phyloP scores from a whole-genome alignment of 2,888 invertebrate genomes.

The Agrypnus murinus region DNA sequence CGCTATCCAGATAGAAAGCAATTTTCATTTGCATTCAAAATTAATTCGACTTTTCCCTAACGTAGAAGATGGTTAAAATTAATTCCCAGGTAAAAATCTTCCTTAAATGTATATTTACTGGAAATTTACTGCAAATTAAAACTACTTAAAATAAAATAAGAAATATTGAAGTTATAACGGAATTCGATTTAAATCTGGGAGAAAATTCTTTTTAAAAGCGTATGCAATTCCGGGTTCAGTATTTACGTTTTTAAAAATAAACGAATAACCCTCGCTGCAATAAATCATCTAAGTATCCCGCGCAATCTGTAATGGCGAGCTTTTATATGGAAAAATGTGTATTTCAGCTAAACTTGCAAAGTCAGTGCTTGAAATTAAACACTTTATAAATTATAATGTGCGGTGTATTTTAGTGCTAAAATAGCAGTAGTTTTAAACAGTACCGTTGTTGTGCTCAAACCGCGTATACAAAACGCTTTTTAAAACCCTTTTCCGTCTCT shows the following conservation, averaged over 20 bases:
- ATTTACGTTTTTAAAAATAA: conserved; percentile 7
- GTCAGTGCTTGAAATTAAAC: conserved; percentile 26
- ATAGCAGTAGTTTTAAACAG: not conserved
- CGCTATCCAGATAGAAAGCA: too few relatives aligned
- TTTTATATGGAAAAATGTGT: conserved; percentile 16
- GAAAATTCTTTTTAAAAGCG: conserved; percentile 13
- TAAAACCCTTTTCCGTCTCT: conserved; percentile 17
- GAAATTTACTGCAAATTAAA: conserved; percentile 26
- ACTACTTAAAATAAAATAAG: conserved; percentile 8
- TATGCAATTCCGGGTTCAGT: conserved; percentile 6
- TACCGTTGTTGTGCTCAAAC: conserved; percentile 3
- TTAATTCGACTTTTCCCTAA: too few relatives aligned
- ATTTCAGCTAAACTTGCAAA: conserved; percentile 4
- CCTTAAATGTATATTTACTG: not conserved
- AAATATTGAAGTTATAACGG: not conserved
- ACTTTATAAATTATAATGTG: conserved; percentile 20
- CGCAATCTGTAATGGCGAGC: conserved; percentile 11
- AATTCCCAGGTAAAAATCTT: not conserved
- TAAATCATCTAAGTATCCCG: conserved; percentile 10
- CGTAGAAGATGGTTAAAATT: not conserved
- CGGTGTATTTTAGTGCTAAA: not conserved
- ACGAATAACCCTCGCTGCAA: conserved; percentile 14
- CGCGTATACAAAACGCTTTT: conserved; percentile 21
- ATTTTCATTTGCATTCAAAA: too few relatives aligned
- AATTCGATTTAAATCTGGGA: conserved; percentile 21